Base-by-base conservation (phyloP, 2,888 invertebrate species). In the Diaphora mendica region DNA sequence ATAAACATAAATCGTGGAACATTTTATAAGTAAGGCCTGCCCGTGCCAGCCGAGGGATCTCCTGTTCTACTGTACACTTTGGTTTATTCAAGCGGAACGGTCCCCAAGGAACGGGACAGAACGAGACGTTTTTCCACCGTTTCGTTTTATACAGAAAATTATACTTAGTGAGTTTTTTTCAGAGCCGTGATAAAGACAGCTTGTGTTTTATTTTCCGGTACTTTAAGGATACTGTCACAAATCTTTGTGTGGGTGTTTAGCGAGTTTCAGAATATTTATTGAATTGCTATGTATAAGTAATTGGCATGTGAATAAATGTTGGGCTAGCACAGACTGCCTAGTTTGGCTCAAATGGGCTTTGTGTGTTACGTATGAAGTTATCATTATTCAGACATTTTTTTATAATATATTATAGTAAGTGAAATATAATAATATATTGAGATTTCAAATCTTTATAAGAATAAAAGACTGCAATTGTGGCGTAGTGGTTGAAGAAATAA, bases 1-100 rank as follows among this genome's bases (percentile, higher is more conserved):
- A 80, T 81, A 82, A 77, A 86, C 86, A 90, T 90, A 90, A 90
- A 90, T 90, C 88, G 86, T 87, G 83, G 82, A 78, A 82, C 77
- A 78, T 87, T 86, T 85, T 81, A 77, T 82, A 77, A 85, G 79
- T 64, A 75, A 72, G 75, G 71, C 59, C 59, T 62, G 69, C 59
- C 30, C 42, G n/a, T 51, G 62, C 44, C 74, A 39, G 70, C 65
- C 72, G 72, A 71, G 68, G 74, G 74, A 75, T 76, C 77, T 77
- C 75, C 79, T 73, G 70, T 77, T 73, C 68, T 55, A 17, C 71
- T 62, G 65, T 72, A 75, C 74, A 79, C 71, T 77, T 81, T 77
- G 62, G 75, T 77, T 80, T 83, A 78, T 86, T 79, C 77, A 73
- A 67, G 71, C 76, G 76, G 72, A 80, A 72, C 76, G 76, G 48